A percentile compares a stretch with the other conserved stretches of the same genome.
These are phyloP conservation scores for Neria commutata DNA, from an alignment of 2,888 invertebrate species.

Conservation along the genomic window DNA sequence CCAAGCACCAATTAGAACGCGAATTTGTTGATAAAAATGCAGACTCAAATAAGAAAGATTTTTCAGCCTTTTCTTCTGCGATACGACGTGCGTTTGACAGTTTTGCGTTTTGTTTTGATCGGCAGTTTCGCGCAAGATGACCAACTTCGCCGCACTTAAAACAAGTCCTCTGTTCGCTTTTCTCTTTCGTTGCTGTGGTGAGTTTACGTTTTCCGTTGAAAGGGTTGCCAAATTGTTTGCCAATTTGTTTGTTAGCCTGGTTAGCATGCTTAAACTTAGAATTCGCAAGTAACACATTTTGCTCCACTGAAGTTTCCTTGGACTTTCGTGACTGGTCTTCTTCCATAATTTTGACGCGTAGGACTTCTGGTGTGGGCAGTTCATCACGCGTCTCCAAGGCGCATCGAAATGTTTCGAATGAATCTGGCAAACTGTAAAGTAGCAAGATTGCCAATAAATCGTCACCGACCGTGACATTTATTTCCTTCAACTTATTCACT, in stretches of 20 bases:
- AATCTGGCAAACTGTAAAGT: not conserved
- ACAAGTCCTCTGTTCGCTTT: slow-evolving; percentile 8
- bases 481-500: slow-evolving; percentile 19
- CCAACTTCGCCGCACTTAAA: slow-evolving; percentile 1
- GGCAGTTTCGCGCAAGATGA: slow-evolving; percentile 4
- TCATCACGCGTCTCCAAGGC: not conserved
- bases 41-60: not conserved
- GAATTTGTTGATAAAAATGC: not conserved
- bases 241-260: no score
- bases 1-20: slow-evolving; percentile 3
- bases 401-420: not conserved
- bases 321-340: not conserved
- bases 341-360: not conserved
- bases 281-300: not conserved
- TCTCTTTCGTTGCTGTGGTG: not conserved
- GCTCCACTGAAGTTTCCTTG: not conserved
- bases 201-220: not conserved
- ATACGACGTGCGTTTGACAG: no score
- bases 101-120: not conserved
- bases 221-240: no score
- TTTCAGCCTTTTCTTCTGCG: not conserved
- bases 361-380: not conserved
- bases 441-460: not conserved
- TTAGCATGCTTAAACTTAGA: no score
- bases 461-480: slow-evolving; percentile 9